Conservation (phyloP, 2,888 invertebrate species). For the Neoscelio sp. region DNA sequence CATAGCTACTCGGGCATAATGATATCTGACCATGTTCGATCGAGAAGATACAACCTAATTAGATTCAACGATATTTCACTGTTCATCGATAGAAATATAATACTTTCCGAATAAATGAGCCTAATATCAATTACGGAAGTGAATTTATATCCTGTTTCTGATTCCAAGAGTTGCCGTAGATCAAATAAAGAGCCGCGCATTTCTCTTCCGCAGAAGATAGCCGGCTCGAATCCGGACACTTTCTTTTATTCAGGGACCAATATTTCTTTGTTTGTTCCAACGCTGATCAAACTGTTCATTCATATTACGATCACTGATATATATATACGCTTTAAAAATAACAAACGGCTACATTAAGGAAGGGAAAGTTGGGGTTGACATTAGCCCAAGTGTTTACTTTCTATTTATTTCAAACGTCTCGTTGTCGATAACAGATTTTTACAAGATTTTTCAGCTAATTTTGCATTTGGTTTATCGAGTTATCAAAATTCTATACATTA, state of each 20-base stretch:
- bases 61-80: conserved; percentile 35
- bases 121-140: background rate
- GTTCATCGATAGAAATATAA: conserved; percentile 10
- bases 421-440: conserved; percentile 30
- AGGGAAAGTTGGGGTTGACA: conserved; percentile 60
- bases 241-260: conserved; percentile 30
- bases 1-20: conserved; percentile 14
- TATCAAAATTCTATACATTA: background rate
- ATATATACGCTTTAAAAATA: conserved; percentile 47
- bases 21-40: conserved; percentile 29
- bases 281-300: conserved; percentile 53
- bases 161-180: too few relatives aligned
- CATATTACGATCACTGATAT: conserved; percentile 51
- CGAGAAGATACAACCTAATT: conserved; percentile 38
- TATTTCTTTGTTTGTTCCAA: conserved; percentile 37
- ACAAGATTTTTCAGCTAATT: too few relatives aligned
- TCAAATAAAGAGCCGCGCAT: background rate
- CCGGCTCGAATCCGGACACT: too few relatives aligned
- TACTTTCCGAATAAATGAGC: conserved; percentile 4
- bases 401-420: conserved; percentile 33
- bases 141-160: background rate
- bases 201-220: conserved; percentile 12
- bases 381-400: conserved; percentile 28
- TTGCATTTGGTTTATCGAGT: conserved; percentile 19
- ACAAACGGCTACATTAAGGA: conserved; percentile 34